A percentile compares a stretch with the other conserved stretches of the same genome.
phyloP scores from a whole-genome alignment of 2,797 vertebrate genomes.

The Paramormyrops hopkinsi region DNA sequence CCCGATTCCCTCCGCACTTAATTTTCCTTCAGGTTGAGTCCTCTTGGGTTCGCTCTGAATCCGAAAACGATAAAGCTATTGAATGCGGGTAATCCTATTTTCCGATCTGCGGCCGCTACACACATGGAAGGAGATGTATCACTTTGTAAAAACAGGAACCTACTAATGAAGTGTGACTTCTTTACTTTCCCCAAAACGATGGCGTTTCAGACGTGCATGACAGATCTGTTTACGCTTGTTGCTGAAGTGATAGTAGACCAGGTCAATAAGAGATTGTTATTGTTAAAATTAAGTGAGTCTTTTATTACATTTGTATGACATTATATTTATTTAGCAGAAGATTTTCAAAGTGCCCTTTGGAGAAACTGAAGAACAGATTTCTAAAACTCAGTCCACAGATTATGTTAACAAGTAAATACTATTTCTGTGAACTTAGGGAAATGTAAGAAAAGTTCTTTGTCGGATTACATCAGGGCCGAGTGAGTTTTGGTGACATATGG shows the following conservation, averaged over 20 bases:
- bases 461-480: neutral
- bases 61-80: neutral
- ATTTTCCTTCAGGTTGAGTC: neutral
- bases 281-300: neutral
- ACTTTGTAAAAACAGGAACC: neutral
- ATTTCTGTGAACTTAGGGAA: neutral
- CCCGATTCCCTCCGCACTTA: neutral
- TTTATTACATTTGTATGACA: neutral
- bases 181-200: neutral
- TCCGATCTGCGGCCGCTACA: neutral
- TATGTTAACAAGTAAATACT: neutral
- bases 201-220: neutral
- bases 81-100: neutral
- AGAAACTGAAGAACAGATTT: neutral
- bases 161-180: neutral
- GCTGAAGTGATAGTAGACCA: neutral
- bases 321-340: neutral
- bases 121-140: neutral
- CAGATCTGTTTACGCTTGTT: neutral
- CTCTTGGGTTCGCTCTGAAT: neutral
- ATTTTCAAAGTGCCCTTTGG: neutral
- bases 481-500: neutral
- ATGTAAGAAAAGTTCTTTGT: neutral
- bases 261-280: neutral
- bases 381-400: neutral